A percentile compares a stretch with the other conserved stretches of the same genome.
Conservation (phyloP, 2,797 vertebrate genomes). For the Phylloscopus collybita region DNA sequence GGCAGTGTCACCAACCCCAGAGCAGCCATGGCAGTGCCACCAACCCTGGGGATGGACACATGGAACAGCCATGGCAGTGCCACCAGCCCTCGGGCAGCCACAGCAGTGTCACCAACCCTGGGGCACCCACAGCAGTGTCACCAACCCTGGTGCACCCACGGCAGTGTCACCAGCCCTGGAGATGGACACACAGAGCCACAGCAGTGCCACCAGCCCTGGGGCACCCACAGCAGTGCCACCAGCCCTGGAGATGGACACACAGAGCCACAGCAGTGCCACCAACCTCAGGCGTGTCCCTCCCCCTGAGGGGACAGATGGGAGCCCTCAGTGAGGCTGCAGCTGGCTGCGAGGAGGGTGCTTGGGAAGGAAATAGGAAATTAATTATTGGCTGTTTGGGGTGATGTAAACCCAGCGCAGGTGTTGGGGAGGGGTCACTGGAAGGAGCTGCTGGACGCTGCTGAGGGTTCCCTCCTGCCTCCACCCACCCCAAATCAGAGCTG, state of each 20-base stretch:
- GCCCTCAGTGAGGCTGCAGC: constrained; percentile 46
- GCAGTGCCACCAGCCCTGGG: constrained; percentile 12
- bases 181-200: fast-evolving
- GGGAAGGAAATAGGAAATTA: fast-evolving
- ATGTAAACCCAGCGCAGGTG: background rate
- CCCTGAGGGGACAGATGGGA: constrained; percentile 40
- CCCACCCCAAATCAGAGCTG: fast-evolving
- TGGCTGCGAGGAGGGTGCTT: background rate
- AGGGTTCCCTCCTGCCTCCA: background rate
- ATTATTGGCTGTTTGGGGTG: background rate
- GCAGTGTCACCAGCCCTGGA: background rate
- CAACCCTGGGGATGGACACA: too few relatives aligned
- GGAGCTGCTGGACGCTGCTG: background rate
- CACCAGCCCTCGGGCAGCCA: background rate
- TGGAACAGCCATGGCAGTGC: too few relatives aligned
- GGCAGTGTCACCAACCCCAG: background rate
- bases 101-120: fast-evolving
- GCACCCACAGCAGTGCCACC: background rate
- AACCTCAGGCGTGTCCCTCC: constrained; percentile 67
- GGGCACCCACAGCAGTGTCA: fast-evolving
- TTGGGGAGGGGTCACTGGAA: background rate
- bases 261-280: background rate
- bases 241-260: background rate
- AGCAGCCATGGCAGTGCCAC: background rate
- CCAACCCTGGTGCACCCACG: fast-evolving